phyloP scores from a whole-genome alignment of 1,140 invertebrate species.

The Dreissena polymorpha region DNA sequence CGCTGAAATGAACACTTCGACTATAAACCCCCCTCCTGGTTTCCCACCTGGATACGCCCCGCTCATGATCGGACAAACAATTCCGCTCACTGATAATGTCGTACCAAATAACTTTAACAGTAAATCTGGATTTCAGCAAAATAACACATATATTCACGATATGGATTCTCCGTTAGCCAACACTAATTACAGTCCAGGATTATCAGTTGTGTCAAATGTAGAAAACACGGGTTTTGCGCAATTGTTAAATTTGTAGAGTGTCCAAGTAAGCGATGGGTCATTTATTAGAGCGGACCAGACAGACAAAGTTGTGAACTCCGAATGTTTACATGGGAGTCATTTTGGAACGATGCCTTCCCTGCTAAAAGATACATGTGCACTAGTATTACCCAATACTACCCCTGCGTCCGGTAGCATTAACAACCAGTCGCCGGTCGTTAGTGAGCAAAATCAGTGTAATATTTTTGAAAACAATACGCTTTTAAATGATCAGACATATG shows the following conservation, averaged over 20 bases:
- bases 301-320: background rate
- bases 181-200: background rate
- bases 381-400: background rate
- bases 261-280: background rate
- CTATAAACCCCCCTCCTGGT: no score
- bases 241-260: background rate
- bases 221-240: background rate
- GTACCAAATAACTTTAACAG: background rate
- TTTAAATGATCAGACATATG: background rate
- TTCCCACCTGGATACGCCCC: no score
- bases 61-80: background rate
- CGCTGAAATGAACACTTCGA: no score
- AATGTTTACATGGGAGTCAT: background rate
- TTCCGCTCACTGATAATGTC: conserved; percentile 8
- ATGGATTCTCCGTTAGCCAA: background rate
- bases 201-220: background rate
- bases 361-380: background rate
- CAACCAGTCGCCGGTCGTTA: background rate
- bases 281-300: background rate
- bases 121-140: background rate
- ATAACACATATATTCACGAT: background rate
- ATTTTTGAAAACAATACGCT: background rate
- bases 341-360: background rate
- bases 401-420: background rate
- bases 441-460: background rate